phyloP scores from a whole-genome alignment of 1,140 invertebrate species.

The Zaprionus vittiger region DNA sequence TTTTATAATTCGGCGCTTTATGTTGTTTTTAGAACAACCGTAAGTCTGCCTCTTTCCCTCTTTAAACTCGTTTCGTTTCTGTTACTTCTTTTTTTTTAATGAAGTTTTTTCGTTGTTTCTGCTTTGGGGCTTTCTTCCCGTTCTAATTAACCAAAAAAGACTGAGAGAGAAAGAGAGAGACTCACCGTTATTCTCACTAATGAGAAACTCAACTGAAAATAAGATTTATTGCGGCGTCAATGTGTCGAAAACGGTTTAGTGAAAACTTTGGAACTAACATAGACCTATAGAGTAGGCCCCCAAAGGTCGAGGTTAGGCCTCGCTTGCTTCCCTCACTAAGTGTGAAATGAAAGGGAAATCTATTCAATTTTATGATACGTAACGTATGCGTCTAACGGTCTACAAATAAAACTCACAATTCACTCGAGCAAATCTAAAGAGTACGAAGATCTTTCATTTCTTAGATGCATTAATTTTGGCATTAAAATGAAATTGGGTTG shows the following conservation, averaged over 20 bases:
- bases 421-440: neutral
- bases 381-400: constrained; percentile 2
- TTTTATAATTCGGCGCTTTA: constrained; percentile 33
- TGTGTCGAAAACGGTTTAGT: constrained; percentile 50
- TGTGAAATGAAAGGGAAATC: constrained; percentile 63
- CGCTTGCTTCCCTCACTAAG: constrained; percentile 16
- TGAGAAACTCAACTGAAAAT: constrained; percentile 45
- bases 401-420: constrained; percentile 1
- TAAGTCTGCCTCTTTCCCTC: neutral
- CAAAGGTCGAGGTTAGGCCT: constrained; percentile 28
- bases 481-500: constrained; percentile 15
- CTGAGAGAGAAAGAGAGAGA: neutral
- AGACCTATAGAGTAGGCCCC: constrained; percentile 16
- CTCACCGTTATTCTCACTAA: constrained; percentile 69
- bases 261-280: constrained; percentile 43
- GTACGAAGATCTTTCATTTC: neutral
- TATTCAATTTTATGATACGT: constrained; percentile 36
- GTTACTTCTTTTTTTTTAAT: constrained; percentile 60
- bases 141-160: constrained; percentile 62
- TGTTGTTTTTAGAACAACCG: constrained; percentile 55
- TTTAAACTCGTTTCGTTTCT: constrained; percentile 16
- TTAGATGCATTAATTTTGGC: constrained; percentile 22
- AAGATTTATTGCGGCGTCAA: constrained; percentile 44
- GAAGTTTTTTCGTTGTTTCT: constrained; percentile 31
- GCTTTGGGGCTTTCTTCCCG: constrained; percentile 53